phyloP scores from a whole-genome alignment of 2,113 vertebrate species.

The Brachypteracias leptosomus region DNA sequence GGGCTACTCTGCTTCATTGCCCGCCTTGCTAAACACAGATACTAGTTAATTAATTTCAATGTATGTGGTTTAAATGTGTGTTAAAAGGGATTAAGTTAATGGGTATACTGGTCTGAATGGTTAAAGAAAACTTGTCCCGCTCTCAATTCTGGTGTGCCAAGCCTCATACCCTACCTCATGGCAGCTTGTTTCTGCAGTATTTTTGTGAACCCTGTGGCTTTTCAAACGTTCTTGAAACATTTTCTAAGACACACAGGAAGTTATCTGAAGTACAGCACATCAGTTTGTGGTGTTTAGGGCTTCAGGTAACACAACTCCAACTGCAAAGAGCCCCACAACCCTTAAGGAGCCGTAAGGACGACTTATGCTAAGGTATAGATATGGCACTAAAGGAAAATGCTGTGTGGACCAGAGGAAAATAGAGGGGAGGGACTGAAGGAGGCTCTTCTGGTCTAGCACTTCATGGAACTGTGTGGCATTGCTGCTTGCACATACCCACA shows the following conservation, averaged over 20 bases:
- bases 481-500: rapidly evolving
- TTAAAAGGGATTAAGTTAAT: neutral
- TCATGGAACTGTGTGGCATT: neutral
- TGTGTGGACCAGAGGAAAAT: neutral
- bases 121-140: neutral
- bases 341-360: neutral
- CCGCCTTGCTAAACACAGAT: neutral
- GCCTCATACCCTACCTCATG: neutral
- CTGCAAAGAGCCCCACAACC: neutral
- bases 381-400: neutral
- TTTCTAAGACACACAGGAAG: neutral
- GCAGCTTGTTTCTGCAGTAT: neutral
- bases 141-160: neutral
- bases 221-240: neutral
- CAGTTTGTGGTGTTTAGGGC: neutral
- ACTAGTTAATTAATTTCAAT: neutral
- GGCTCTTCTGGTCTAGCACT: neutral
- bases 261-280: neutral
- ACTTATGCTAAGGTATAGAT: neutral
- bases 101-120: neutral
- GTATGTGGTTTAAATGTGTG: neutral
- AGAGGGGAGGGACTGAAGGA: neutral
- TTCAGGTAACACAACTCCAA: neutral
- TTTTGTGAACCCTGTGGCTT: neutral
- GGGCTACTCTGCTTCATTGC: neutral